Conservation (phyloP, 1,140 invertebrate species). For the Drosophila pseudoobscura region DNA sequence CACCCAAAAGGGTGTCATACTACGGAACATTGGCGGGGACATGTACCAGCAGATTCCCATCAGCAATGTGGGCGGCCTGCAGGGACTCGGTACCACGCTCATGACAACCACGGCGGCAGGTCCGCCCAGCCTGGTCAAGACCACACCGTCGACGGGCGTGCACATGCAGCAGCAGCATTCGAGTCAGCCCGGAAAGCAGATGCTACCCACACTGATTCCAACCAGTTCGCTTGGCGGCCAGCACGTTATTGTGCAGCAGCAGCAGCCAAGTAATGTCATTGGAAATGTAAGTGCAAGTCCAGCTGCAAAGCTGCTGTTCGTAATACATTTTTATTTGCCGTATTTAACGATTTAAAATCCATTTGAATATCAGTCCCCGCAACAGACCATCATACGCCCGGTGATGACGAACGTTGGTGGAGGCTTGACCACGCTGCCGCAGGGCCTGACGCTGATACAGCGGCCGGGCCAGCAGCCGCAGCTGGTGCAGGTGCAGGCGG, state of each 20-base stretch:
- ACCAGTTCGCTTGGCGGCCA: constrained; percentile 71
- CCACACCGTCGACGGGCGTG: constrained; percentile 52
- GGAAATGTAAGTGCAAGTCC: constrained; percentile 64
- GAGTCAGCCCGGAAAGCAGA: constrained; percentile 60
- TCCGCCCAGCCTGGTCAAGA: constrained; percentile 77
- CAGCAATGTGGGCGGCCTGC: constrained; percentile 72
- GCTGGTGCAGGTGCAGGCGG: constrained; percentile 80
- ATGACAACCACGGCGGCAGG: constrained; percentile 77
- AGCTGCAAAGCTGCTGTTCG: not conserved
- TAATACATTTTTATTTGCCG: not conserved
- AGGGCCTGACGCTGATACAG: constrained; percentile 81
- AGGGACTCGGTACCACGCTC: constrained; percentile 69
- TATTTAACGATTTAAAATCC: not conserved
- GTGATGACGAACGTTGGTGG: constrained; percentile 73
- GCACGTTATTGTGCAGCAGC: constrained; percentile 76
- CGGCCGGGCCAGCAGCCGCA: constrained; percentile 81
- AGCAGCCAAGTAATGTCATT: constrained; percentile 71
- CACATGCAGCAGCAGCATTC: constrained; percentile 48
- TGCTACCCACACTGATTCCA: constrained; percentile 77
- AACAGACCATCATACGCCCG: constrained; percentile 81
- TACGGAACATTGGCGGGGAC: constrained; percentile 80
- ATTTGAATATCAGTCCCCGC: constrained; percentile 53
- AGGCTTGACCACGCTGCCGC: constrained; percentile 76
- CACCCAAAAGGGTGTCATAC: constrained; percentile 79
- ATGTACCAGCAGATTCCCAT: constrained; percentile 83